Evolutionary conservation across 1,140 invertebrate genomes (phyloP).

Genomic region (Trigoniulus corallinus): DNA sequence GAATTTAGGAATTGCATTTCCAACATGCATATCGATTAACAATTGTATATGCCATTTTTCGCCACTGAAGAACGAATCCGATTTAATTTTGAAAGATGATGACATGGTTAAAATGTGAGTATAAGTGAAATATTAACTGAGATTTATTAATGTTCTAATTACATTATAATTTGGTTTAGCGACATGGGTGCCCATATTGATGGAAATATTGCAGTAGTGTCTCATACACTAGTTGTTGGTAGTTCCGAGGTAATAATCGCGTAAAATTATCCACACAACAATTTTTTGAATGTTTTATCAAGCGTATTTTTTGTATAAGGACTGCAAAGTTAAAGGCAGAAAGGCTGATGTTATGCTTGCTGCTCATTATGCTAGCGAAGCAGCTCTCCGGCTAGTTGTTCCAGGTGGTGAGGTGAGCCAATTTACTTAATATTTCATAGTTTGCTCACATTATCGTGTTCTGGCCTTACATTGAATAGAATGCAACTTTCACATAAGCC

Average conservation of each 20-base stretch:
- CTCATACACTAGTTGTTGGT: conserved; percentile 86
- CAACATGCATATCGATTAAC: conserved; percentile 95
- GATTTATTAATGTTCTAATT: conserved; percentile 4
- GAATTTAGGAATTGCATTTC: conserved; percentile 73
- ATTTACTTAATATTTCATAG: not conserved
- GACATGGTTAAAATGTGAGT: conserved; percentile 96
- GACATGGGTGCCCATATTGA: conserved; percentile 96
- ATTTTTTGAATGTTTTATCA: conserved; percentile 13
- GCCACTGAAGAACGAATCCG: conserved; percentile 79
- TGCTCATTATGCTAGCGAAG: conserved; percentile 86
- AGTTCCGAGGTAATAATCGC: conserved; percentile 35
- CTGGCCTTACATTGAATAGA: too few relatives aligned
- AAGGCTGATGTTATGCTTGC: conserved; percentile 91
- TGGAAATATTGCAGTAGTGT: conserved; percentile 96
- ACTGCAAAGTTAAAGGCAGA: conserved; percentile 46
- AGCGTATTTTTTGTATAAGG: conserved; percentile 15
- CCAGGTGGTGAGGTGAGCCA: conserved; percentile 63
- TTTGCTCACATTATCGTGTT: not conserved
- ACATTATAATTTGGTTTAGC: conserved; percentile 35
- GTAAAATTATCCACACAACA: conserved; percentile 13
- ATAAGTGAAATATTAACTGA: not conserved
- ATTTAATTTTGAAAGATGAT: conserved; percentile 71
- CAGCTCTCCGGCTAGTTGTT: conserved; percentile 77
- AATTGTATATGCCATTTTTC: conserved; percentile 99
- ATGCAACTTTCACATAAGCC: too few relatives aligned